phyloP scores from a whole-genome alignment of 2,888 invertebrate species.

The Gymnoscelis rufifasciata region DNA sequence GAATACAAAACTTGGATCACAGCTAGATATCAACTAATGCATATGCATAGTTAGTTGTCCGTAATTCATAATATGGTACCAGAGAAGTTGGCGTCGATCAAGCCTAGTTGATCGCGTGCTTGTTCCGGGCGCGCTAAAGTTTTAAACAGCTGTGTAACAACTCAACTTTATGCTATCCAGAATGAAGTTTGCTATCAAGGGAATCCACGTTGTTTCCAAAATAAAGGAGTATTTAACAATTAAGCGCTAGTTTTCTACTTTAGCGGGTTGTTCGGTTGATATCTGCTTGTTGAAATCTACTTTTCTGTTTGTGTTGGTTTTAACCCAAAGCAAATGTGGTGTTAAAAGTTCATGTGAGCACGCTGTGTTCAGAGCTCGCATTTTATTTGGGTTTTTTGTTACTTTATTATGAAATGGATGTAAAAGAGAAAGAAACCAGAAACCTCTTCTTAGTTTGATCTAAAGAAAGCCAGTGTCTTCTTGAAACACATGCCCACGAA shows the following conservation, averaged over 20 bases:
- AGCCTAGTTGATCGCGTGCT: constrained; percentile 53
- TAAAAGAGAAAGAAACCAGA: no score
- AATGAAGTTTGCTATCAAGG: constrained; percentile 34
- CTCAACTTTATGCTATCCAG: constrained; percentile 49
- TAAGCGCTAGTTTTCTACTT: constrained; percentile 14
- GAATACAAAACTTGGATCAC: not conserved
- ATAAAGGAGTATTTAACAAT: constrained; percentile 29
- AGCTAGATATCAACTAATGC: not conserved
- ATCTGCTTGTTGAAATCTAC: constrained; percentile 12
- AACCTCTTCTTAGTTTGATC: no score
- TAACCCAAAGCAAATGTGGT: no score
- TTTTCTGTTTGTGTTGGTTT: no score
- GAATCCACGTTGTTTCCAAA: constrained; percentile 27
- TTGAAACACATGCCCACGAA: no score
- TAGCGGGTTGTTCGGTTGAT: constrained; percentile 7
- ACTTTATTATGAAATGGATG: no score
- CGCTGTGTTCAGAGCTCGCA: not conserved
- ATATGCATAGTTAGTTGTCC: no score
- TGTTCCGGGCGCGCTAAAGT: constrained; percentile 46
- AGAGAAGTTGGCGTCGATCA: constrained; percentile 37
- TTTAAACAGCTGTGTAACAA: constrained; percentile 58
- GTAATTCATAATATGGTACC: constrained; percentile 10
- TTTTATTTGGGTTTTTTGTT: no score
- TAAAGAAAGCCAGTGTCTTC: no score
- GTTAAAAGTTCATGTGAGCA: not conserved